Base-by-base conservation (phyloP, 2,113 vertebrate species). In the Paralichthys olivaceus region DNA sequence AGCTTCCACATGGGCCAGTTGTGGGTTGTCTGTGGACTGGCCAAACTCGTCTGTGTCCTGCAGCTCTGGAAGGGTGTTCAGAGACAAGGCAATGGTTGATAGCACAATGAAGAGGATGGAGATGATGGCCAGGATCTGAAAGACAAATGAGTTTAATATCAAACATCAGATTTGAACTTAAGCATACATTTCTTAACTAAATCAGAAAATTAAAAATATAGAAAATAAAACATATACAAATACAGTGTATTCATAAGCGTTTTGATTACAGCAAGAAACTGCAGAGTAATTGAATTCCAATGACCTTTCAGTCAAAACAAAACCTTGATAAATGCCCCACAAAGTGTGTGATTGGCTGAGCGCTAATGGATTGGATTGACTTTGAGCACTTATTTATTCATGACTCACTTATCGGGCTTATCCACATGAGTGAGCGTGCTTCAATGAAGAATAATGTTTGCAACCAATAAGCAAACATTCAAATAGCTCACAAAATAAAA, bases 91-190 rank as follows among this genome's bases (percentile, higher is more conserved):
- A 66, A 99, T 98, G 83, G 98, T 99, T 84, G 98, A 99, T 64
- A 99, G 94, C 83, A 99, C 96, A 20, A 99, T 99, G 94, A 99
- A 99, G 91, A 99, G 96, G 89, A 99, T 99, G 85, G 98, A 99
- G 90, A 99, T 98, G 86, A 99, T 99, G 88, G 98, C 98, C 93
- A 99, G 92, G 93, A 99, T 96, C 98, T 99, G 95, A 57, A 94
- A 95, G 55, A 92, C 86, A 93, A 72, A 53, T 29, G 11, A 72
- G 3, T 45, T 53, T 14, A 58, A 72, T 66, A 55, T n/a, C 17
- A 51, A 2, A 63, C 19, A 22, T 51, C 5, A 61, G 32, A n/a
- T 40, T 19, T 71, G 22, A 20, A 34, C 43, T n/a, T 8, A 9
- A 20, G 6, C 13, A 53, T 32, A 54, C 7, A 62, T 43, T 51